These are phyloP conservation scores for Lepus oiostolus DNA, from an alignment of 2,797 vertebrate genomes.

Conservation along the genomic window DNA sequence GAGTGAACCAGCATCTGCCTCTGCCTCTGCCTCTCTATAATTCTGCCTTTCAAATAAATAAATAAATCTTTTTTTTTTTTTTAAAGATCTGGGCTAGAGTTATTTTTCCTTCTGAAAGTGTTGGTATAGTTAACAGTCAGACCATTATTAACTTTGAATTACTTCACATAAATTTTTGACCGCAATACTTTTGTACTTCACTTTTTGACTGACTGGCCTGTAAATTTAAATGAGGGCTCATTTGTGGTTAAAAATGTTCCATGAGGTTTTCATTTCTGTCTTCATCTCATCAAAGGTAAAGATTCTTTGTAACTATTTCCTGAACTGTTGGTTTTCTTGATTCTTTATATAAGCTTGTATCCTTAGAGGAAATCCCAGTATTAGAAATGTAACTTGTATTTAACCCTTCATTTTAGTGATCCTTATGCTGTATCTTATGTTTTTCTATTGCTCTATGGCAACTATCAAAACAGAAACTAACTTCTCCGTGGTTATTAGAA, in stretches of 20 bases:
- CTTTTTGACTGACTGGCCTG: background rate
- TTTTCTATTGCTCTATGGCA: background rate
- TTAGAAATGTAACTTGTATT: background rate
- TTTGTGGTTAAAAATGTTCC: background rate
- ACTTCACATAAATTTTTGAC: background rate
- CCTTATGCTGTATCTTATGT: background rate
- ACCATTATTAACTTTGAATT: background rate
- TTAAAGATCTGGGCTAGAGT: background rate
- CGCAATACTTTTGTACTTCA: background rate
- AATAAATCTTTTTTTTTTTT: too few relatives aligned
- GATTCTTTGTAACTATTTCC: background rate
- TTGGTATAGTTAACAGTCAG: background rate
- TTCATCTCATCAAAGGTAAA: background rate
- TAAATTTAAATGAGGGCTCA: background rate
- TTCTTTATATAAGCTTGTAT: background rate
- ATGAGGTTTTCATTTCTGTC: background rate
- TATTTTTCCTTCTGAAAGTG: background rate
- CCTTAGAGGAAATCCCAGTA: background rate
- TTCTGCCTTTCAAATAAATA: too few relatives aligned
- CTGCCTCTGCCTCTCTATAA: too few relatives aligned
- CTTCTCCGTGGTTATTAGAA: background rate
- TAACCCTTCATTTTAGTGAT: too few relatives aligned
- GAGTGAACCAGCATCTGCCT: too few relatives aligned
- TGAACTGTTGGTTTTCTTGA: background rate
- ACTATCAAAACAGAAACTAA: conserved; percentile 11